These are phyloP conservation scores for Pavo muticus DNA, from an alignment of 2,113 vertebrate genomes.

Conservation along the genomic window DNA sequence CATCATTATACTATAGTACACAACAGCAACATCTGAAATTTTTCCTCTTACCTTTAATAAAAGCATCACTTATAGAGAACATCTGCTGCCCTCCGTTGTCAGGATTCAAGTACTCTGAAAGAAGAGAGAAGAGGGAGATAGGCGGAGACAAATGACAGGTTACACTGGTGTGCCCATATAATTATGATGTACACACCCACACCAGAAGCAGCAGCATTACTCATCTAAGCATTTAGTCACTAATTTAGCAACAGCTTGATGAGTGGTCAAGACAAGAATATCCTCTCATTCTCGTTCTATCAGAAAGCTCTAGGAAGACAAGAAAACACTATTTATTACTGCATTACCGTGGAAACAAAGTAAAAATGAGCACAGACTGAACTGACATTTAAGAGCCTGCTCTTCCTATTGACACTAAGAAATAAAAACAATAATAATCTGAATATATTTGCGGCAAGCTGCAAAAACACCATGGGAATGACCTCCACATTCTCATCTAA, in stretches of 20 bases:
- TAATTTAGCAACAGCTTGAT: slow-evolving; percentile 48
- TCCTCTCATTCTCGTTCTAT: slow-evolving; percentile 42
- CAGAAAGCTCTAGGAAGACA: not conserved
- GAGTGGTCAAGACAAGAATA: slow-evolving; percentile 49
- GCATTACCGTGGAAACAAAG: not conserved
- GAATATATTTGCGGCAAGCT: not conserved
- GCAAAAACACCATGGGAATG: fast-evolving
- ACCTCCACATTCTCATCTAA: not conserved
- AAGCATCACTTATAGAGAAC: slow-evolving; percentile 96
- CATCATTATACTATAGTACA: not conserved
- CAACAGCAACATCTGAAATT: not conserved
- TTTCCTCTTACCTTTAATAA: slow-evolving; percentile 91
- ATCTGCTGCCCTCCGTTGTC: slow-evolving; percentile 93
- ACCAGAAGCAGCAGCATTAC: slow-evolving; percentile 48
- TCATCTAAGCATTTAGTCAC: slow-evolving; percentile 61
- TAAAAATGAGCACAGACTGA: not conserved
- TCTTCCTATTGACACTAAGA: not conserved
- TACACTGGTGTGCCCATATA: slow-evolving; percentile 38
- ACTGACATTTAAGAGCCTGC: not conserved
- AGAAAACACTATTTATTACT: not conserved
- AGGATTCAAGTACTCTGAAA: slow-evolving; percentile 90
- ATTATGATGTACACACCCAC: slow-evolving; percentile 74
- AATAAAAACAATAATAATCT: not conserved
- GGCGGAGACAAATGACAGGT: slow-evolving; percentile 63
- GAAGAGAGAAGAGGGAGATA: slow-evolving; percentile 63